Conservation (phyloP, 2,797 vertebrate genomes). For the Allobates femoralis region DNA sequence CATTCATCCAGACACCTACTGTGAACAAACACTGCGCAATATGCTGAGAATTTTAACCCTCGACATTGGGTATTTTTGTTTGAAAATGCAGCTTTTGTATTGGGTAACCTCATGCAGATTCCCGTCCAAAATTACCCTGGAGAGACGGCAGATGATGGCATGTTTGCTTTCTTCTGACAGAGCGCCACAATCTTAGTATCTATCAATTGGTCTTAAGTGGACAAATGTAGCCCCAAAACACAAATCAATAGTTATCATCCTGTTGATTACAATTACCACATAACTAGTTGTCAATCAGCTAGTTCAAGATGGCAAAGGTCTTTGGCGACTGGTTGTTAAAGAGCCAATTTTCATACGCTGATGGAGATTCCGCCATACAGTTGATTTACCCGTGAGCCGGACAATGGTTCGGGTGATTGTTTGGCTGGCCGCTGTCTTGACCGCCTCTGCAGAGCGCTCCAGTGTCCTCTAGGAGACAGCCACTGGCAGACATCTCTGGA, state of each 20-base stretch:
- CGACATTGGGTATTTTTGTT: conserved; percentile 33
- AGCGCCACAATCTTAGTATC: neutral
- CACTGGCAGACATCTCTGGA: too few species aligned
- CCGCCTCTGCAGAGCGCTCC: too few species aligned
- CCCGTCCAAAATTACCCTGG: neutral
- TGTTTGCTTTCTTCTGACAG: neutral
- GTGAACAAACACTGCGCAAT: neutral
- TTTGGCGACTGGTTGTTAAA: too few species aligned
- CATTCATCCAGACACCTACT: conserved; percentile 32
- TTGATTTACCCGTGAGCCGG: too few species aligned
- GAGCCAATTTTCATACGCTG: neutral
- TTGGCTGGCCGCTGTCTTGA: too few species aligned
- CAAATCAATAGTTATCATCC: neutral
- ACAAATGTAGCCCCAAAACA: neutral
- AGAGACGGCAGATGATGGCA: neutral
- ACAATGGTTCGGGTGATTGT: too few species aligned
- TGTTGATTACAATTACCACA: neutral
- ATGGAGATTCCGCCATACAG: neutral
- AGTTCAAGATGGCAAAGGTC: too few species aligned
- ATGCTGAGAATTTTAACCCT: conserved; percentile 29
- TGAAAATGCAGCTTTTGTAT: conserved; percentile 30
- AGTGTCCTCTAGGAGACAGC: too few species aligned
- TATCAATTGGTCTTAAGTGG: neutral
- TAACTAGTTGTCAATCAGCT: neutral
- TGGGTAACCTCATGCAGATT: neutral